Evolutionary conservation across 2,797 vertebrate genomes (phyloP), one percentile per base, ranked within the genome.

Genomic region (Mycteria americana): DNA sequence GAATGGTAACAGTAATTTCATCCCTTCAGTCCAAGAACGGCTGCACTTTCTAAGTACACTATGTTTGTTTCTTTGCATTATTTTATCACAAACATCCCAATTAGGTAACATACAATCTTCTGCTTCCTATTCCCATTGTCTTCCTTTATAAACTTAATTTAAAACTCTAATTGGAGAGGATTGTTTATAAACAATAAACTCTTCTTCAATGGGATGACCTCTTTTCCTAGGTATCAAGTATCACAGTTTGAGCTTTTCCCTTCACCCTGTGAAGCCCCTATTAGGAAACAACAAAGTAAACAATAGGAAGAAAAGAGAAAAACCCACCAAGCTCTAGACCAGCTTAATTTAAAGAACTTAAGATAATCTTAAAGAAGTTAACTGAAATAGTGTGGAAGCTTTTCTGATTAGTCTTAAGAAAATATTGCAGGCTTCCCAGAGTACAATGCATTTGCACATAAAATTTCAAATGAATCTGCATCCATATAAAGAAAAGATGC

Each of bases 251-350:
- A 93, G 67, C 92, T 95, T 95, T 75, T 88, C n/a, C 33, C 72
- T 89, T 93, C 91, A 78, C 82, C 39, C 81, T 39, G 24, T 87
- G 93, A 95, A 95, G 75, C 51, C 53, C 2, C 0, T 45, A 83
- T 51, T 68, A 92, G 92, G 93, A 95, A 97, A 81, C 30, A 83
- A 76, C 62, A 51, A 88, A 93, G 60, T 77, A 93, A 96, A 95
- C 74, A 93, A 75, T 4, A 68, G 59, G 53, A 92, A 82, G 60
- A 91, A 90, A 92, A 87, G 31, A 72, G 39, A 69, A 76, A 91
- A 88, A 33, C 18, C 11, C 53, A 92, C 31, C 37, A 60, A 64
- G 81, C 64, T 85, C 37, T 27, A 85, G 45, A 78, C 21, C 18
- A 65, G 45, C 33, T 80, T 76, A 93, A 92, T 3, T 85, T 77